These are phyloP conservation scores for Ylistrum balloti DNA, from an alignment of 1,140 invertebrate species.

Conservation along the genomic window DNA sequence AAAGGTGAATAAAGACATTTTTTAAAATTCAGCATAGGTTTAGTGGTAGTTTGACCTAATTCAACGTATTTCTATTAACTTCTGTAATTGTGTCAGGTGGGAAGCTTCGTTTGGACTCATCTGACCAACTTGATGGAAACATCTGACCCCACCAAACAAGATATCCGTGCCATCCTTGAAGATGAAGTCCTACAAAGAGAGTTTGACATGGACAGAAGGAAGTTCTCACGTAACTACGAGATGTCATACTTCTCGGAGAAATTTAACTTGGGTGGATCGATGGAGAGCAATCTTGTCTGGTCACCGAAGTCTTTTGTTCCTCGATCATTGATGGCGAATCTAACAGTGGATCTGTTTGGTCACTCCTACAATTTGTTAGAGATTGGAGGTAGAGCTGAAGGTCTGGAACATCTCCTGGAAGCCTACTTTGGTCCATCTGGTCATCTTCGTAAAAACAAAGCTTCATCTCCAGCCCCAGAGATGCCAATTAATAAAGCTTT, in stretches of 20 bases:
- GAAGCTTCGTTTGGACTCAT: slow-evolving; percentile 96
- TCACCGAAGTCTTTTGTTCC: slow-evolving; percentile 94
- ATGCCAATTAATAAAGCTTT: slow-evolving; percentile 44
- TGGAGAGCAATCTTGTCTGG: slow-evolving; percentile 88
- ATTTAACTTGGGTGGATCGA: slow-evolving; percentile 72
- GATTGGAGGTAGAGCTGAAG: slow-evolving; percentile 91
- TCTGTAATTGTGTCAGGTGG: slow-evolving; percentile 85
- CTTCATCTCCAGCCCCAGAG: slow-evolving; percentile 44
- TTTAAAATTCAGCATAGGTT: too few species aligned
- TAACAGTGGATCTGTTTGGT: slow-evolving; percentile 94
- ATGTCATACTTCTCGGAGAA: slow-evolving; percentile 77
- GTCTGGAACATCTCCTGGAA: slow-evolving; percentile 92
- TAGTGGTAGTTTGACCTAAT: not conserved
- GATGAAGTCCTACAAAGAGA: slow-evolving; percentile 88
- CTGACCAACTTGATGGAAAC: slow-evolving; percentile 92
- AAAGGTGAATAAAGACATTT: too few species aligned
- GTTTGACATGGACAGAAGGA: slow-evolving; percentile 91
- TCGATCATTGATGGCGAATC: slow-evolving; percentile 89
- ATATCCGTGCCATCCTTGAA: slow-evolving; percentile 91
- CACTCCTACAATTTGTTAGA: slow-evolving; percentile 93
- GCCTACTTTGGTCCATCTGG: slow-evolving; percentile 87
- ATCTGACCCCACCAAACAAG: slow-evolving; percentile 90
- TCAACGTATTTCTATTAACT: not conserved
- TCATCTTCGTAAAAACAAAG: slow-evolving; percentile 62
- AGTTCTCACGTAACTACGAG: slow-evolving; percentile 94